Evolutionary conservation across 2,113 vertebrate genomes (phyloP).

Genomic region (Pungitius pungitius): DNA sequence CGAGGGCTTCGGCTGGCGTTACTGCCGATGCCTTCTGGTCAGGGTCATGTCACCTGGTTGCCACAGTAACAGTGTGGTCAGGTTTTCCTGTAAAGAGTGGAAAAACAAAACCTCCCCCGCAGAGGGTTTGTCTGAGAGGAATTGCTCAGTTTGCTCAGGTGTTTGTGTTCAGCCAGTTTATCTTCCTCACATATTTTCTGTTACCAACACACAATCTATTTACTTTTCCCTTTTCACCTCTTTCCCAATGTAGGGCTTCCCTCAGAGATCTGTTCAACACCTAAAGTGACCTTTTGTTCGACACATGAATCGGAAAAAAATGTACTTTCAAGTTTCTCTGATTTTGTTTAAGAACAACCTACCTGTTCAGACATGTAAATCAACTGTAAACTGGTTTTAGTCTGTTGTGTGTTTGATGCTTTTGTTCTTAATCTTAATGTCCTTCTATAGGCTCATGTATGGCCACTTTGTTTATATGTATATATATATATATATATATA

Average conservation of each 20-base stretch:
- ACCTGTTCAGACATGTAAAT: no score
- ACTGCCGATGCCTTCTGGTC: conserved; percentile 12
- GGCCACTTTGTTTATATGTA: no score
- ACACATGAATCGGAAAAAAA: background rate
- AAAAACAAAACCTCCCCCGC: conserved; percentile 53
- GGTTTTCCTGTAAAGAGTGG: conserved; percentile 57
- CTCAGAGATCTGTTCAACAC: background rate
- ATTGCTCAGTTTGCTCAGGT: conserved; percentile 15
- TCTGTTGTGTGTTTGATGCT: no score
- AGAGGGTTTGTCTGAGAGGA: conserved; percentile 12
- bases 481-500: no score
- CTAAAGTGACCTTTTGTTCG: background rate
- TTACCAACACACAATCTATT: background rate
- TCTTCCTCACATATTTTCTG: background rate
- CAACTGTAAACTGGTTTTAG: no score
- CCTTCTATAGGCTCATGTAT: no score
- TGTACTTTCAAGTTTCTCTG: no score
- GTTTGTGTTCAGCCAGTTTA: conserved; percentile 12
- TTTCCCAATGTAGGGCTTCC: conserved; percentile 1
- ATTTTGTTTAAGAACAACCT: no score
- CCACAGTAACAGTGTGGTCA: conserved; percentile 39
- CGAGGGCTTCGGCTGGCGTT: conserved; percentile 7
- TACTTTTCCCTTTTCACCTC: conserved; percentile 4
- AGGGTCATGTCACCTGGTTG: conserved; percentile 61
- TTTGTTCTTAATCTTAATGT: no score